phyloP scores from a whole-genome alignment of 1,140 invertebrate species.

The Meloidogyne floridensis region DNA sequence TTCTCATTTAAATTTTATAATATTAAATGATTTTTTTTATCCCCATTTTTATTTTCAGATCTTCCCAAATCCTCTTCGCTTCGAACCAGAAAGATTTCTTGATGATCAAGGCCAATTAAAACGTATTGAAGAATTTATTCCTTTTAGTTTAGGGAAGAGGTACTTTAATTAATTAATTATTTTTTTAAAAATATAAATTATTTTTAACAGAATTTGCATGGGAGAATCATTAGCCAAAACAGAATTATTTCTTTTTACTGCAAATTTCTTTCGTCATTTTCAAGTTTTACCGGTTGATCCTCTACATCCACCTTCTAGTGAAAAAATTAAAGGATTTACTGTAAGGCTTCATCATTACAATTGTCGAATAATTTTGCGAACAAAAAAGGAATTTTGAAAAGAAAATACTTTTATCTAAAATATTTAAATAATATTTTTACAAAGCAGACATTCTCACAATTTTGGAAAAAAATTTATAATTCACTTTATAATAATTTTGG shows the following conservation, averaged over 20 bases:
- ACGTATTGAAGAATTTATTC: constrained; percentile 20
- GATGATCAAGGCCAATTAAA: constrained; percentile 9
- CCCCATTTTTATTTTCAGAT: neutral
- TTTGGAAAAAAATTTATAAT: no score
- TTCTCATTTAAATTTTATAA: no score
- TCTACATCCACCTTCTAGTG: constrained; percentile 12
- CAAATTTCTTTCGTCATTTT: constrained; percentile 24
- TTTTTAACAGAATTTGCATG: constrained; percentile 16
- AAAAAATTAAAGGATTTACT: constrained; percentile 6
- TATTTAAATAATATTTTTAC: neutral
- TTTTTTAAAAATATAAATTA: neutral
- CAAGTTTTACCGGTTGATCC: constrained; percentile 10
- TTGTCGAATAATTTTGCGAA: neutral
- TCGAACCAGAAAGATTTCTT: constrained; percentile 16
- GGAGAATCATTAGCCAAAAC: constrained; percentile 26
- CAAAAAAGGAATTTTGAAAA: neutral
- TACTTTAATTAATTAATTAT: neutral
- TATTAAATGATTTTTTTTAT: no score
- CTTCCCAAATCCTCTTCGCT: constrained; percentile 20
- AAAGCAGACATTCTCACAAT: no score
- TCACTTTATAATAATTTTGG: no score
- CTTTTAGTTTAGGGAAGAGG: constrained; percentile 23
- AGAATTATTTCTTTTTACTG: constrained; percentile 30
- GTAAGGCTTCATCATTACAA: neutral
- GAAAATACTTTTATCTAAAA: neutral